Evolutionary conservation across 2,888 invertebrate species (phyloP).

Genomic region (Trachelus tabidus): DNA sequence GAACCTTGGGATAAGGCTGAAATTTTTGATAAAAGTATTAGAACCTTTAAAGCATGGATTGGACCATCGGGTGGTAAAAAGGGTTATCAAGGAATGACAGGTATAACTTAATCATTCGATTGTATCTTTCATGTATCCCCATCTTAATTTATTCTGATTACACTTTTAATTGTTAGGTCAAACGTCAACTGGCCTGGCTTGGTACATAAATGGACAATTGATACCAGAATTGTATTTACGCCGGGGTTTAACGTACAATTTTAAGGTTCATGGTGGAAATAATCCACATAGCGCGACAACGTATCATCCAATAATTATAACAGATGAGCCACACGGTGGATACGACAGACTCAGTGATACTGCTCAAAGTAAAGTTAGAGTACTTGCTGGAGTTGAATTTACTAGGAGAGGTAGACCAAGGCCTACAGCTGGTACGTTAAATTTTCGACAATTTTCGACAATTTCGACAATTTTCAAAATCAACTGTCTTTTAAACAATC

Average conservation of each 20-base stretch:
- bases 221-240: constrained; percentile 89
- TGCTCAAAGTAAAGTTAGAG: constrained; percentile 77
- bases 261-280: constrained; percentile 85
- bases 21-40: constrained; percentile 72
- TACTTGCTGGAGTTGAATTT: constrained; percentile 83
- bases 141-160: not conserved
- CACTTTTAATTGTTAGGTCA: constrained; percentile 67
- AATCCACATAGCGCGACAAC: constrained; percentile 86
- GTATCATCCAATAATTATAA: constrained; percentile 92
- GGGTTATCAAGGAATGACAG: constrained; percentile 81
- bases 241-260: constrained; percentile 85
- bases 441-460: too few species aligned
- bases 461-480: too few species aligned
- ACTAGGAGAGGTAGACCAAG: constrained; percentile 85
- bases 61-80: constrained; percentile 86
- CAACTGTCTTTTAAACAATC: not conserved
- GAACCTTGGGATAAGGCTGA: constrained; percentile 68
- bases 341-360: constrained; percentile 79
- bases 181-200: constrained; percentile 79
- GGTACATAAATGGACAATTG: constrained; percentile 93
- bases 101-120: constrained; percentile 55
- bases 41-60: constrained; percentile 83
- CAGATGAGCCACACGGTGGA: constrained; percentile 86
- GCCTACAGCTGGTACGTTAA: constrained; percentile 77
- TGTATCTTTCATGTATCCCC: not conserved